Conservation (phyloP, 2,888 invertebrate genomes). For the Dermolepida albohirtum region DNA sequence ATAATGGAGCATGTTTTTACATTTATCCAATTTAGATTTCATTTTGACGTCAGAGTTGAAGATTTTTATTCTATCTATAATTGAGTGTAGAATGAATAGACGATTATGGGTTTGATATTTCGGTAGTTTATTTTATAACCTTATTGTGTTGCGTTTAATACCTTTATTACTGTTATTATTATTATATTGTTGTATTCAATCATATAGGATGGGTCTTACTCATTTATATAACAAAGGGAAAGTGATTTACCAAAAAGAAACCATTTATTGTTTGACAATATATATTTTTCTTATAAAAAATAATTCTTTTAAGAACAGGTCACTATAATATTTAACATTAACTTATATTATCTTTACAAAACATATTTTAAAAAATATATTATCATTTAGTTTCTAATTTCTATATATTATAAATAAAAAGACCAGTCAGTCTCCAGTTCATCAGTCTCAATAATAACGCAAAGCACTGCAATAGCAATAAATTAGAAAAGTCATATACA, state of each 20-base stretch:
- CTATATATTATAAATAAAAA: slow-evolving; percentile 11
- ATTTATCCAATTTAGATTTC: too few species aligned
- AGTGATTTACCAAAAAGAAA: not conserved
- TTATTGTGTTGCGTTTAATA: too few species aligned
- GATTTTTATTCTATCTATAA: too few species aligned
- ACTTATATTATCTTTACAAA: slow-evolving; percentile 26
- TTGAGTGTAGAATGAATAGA: too few species aligned
- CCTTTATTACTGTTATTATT: too few species aligned
- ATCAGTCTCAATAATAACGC: slow-evolving; percentile 20
- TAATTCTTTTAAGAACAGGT: slow-evolving; percentile 20
- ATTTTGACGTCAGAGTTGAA: too few species aligned
- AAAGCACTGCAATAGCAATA: slow-evolving; percentile 21
- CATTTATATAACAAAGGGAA: not conserved
- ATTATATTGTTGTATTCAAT: too few species aligned
- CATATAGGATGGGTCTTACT: too few species aligned
- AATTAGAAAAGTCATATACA: slow-evolving; percentile 15
- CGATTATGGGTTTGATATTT: too few species aligned
- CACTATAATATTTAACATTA: slow-evolving; percentile 20
- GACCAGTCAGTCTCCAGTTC: slow-evolving; percentile 16
- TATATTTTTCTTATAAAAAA: slow-evolving; percentile 23
- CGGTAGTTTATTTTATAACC: too few species aligned
- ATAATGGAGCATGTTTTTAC: too few species aligned
- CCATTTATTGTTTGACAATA: slow-evolving; percentile 27
- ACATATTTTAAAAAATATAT: slow-evolving; percentile 20
- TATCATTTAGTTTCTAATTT: slow-evolving; percentile 3